These are phyloP conservation scores for Gymnobelideus leadbeateri DNA, from an alignment of 2,113 vertebrate genomes.

Conservation along the genomic window DNA sequence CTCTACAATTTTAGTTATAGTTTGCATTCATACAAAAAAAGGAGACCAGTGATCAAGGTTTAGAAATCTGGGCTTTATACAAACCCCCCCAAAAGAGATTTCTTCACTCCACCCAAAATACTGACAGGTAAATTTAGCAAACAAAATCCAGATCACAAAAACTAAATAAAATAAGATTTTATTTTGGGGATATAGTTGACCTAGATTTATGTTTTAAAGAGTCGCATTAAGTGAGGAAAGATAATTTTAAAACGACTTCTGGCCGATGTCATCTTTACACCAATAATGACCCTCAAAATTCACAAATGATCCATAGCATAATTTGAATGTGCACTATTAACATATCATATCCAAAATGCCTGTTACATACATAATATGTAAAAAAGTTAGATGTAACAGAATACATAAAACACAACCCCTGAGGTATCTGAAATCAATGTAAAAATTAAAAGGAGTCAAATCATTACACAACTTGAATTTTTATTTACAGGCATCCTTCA, in stretches of 20 bases:
- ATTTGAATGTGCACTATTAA: background rate
- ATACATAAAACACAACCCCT: background rate
- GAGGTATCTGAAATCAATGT: conserved; percentile 30
- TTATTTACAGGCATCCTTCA: background rate
- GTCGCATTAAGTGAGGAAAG: background rate
- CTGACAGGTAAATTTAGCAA: background rate
- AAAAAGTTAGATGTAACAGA: background rate
- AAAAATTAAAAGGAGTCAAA: background rate
- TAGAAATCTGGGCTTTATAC: background rate
- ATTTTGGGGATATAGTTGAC: conserved; percentile 20
- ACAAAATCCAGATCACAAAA: conserved; percentile 27
- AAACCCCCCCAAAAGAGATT: background rate
- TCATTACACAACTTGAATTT: background rate
- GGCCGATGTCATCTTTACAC: background rate
- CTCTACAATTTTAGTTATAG: conserved; percentile 40
- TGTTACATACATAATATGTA: background rate
- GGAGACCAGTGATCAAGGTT: conserved; percentile 14
- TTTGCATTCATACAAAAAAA: conserved; percentile 44
- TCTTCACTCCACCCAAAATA: conserved; percentile 31
- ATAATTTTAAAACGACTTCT: background rate
- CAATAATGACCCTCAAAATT: background rate
- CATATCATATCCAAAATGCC: background rate
- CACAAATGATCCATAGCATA: background rate
- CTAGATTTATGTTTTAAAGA: background rate
- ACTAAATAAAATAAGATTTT: conserved; percentile 48